Evolutionary conservation across 2,888 invertebrate species (phyloP).

Genomic region (Tiliacea citrago): DNA sequence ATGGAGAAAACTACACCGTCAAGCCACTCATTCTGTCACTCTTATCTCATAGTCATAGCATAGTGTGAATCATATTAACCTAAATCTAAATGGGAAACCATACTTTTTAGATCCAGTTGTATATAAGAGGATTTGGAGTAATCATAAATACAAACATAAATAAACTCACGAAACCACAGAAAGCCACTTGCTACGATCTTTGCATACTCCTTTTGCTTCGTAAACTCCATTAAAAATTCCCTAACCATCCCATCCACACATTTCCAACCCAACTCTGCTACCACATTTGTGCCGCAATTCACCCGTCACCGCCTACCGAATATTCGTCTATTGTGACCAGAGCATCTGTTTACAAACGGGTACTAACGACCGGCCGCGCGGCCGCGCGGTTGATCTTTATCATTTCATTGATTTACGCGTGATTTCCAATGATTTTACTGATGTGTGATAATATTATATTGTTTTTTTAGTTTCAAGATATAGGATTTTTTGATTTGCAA

Average conservation of each 20-base stretch:
- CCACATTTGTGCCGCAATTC: conserved; percentile 70
- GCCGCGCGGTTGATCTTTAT: conserved; percentile 73
- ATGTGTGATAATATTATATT: conserved; percentile 54
- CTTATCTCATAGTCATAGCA: too few relatives aligned
- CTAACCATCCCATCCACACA: conserved; percentile 69
- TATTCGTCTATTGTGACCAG: conserved; percentile 82
- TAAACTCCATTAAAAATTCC: background rate
- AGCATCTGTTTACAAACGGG: conserved; percentile 84
- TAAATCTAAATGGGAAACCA: too few relatives aligned
- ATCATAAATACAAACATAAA: too few relatives aligned
- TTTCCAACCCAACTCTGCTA: conserved; percentile 69
- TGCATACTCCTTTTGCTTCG: too few relatives aligned
- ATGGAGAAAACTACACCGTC: too few relatives aligned
- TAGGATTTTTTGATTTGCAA: conserved; percentile 27
- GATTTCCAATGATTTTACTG: conserved; percentile 66
- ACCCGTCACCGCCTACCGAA: conserved; percentile 89
- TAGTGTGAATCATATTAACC: too few relatives aligned
- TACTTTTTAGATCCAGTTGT: too few relatives aligned
- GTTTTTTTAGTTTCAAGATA: conserved; percentile 31
- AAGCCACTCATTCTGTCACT: too few relatives aligned
- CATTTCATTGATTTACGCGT: conserved; percentile 74
- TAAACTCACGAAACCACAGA: too few relatives aligned
- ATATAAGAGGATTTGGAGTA: too few relatives aligned
- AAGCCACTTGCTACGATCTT: too few relatives aligned
- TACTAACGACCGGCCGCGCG: conserved; percentile 71